Evolutionary conservation across 2,113 vertebrate species (phyloP).

Genomic region (Bucco capensis): DNA sequence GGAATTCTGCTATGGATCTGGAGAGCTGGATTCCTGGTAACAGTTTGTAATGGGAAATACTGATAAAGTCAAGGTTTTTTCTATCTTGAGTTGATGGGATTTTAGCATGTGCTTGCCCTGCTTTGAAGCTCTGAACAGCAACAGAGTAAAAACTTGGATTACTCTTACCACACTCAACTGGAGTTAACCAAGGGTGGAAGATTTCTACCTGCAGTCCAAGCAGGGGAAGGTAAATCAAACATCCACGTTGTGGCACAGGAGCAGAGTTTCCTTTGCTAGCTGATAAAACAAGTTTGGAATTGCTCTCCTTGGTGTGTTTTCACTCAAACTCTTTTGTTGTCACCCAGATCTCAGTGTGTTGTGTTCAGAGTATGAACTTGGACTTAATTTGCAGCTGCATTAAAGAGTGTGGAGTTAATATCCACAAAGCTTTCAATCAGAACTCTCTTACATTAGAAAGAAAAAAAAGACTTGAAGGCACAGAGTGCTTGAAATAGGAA

Average conservation of each 20-base stretch:
- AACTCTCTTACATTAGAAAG: neutral
- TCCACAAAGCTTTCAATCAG: neutral
- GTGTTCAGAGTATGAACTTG: neutral
- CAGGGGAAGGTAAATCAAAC: neutral
- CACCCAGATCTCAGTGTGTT: neutral
- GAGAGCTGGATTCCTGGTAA: neutral
- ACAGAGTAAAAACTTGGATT: neutral
- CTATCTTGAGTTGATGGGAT: neutral
- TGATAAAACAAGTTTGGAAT: neutral
- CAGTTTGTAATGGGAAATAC: neutral
- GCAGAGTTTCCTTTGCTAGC: neutral
- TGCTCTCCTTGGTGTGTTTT: neutral
- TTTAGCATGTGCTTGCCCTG: neutral
- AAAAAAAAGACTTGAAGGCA: neutral
- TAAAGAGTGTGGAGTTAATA: neutral
- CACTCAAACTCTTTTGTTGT: neutral
- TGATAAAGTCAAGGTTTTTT: neutral
- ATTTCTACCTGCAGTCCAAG: neutral
- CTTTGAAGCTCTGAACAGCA: neutral
- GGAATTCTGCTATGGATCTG: neutral
- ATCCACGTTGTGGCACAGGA: neutral
- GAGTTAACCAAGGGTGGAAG: neutral
- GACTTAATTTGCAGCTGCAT: neutral
- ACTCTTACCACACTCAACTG: neutral
- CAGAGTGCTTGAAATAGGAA: neutral